These are phyloP conservation scores for Falcunculus frontatus DNA, from an alignment of 2,113 vertebrate species.

Conservation along the genomic window DNA sequence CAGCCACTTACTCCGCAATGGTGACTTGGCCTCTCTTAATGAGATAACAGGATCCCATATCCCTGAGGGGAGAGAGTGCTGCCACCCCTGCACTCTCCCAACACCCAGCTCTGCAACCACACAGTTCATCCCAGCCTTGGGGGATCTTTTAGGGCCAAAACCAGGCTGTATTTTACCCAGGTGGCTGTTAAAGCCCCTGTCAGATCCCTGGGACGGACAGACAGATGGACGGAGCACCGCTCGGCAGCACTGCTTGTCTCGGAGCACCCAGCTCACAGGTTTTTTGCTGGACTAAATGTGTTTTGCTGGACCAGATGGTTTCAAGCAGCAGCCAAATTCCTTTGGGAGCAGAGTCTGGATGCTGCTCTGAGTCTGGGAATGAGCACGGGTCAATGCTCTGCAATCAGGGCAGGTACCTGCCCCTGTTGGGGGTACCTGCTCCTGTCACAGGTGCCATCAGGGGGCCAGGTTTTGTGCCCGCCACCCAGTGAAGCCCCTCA, in stretches of 20 bases:
- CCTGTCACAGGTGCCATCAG: background rate
- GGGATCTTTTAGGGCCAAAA: background rate
- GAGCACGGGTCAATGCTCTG: background rate
- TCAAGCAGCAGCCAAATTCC: background rate
- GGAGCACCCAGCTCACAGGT: background rate
- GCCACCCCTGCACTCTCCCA: background rate
- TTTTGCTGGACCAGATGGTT: background rate
- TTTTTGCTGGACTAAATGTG: background rate
- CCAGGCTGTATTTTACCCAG: background rate
- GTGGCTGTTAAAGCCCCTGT: background rate
- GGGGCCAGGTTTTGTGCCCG: background rate
- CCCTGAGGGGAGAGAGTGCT: accelerated
- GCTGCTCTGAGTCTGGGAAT: background rate
- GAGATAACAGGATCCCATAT: background rate
- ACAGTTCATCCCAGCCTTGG: background rate
- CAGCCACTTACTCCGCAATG: background rate
- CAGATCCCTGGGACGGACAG: background rate
- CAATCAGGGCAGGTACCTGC: background rate
- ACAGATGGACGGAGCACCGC: accelerated
- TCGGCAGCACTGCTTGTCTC: background rate
- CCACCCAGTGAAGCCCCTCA: background rate
- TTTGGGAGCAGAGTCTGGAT: background rate
- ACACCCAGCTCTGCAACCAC: background rate
- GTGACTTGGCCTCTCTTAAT: background rate
- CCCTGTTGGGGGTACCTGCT: background rate